Percentiles rank a stretch among this genome's conserved stretches.
phyloP scores from a whole-genome alignment of 1,140 invertebrate species.

The Hypothenemus hampei region DNA sequence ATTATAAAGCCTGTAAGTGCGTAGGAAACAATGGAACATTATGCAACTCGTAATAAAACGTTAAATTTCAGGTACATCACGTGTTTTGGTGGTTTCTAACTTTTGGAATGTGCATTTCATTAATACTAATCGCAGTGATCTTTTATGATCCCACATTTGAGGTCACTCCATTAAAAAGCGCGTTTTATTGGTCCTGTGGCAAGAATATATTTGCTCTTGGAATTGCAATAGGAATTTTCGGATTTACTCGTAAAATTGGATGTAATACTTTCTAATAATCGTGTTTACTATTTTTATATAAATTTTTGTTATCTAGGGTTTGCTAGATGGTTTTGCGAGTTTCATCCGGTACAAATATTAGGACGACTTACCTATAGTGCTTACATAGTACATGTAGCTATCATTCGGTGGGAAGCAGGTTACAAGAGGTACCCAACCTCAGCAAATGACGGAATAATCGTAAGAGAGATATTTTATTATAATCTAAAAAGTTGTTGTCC shows the following conservation, averaged over 20 bases:
- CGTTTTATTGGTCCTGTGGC: slow-evolving; percentile 34
- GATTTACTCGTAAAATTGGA: slow-evolving; percentile 33
- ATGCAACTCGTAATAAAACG: not conserved
- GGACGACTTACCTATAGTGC: slow-evolving; percentile 32
- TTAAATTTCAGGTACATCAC: slow-evolving; percentile 29
- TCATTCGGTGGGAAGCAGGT: slow-evolving; percentile 14
- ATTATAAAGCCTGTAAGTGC: slow-evolving; percentile 12
- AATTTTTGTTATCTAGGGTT: slow-evolving; percentile 24
- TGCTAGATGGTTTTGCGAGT: slow-evolving; percentile 21
- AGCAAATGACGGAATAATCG: slow-evolving; percentile 21
- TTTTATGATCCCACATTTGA: slow-evolving; percentile 28
- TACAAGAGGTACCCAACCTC: slow-evolving; percentile 23
- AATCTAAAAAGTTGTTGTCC: not conserved
- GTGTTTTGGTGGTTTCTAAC: slow-evolving; percentile 33
- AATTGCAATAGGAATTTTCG: slow-evolving; percentile 31
- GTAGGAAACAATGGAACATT: not conserved
- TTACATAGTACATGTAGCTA: slow-evolving; percentile 29
- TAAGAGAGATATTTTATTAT: slow-evolving; percentile 21
- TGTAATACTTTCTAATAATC: slow-evolving; percentile 23
- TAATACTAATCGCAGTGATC: slow-evolving; percentile 29
- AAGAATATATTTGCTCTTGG: slow-evolving; percentile 34
- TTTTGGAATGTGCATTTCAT: slow-evolving; percentile 26
- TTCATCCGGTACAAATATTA: slow-evolving; percentile 26
- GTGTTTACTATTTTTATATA: not conserved
- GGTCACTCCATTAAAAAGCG: slow-evolving; percentile 23